Evolutionary conservation across 2,113 vertebrate genomes (phyloP).

Genomic region (Toxotes chatareus): DNA sequence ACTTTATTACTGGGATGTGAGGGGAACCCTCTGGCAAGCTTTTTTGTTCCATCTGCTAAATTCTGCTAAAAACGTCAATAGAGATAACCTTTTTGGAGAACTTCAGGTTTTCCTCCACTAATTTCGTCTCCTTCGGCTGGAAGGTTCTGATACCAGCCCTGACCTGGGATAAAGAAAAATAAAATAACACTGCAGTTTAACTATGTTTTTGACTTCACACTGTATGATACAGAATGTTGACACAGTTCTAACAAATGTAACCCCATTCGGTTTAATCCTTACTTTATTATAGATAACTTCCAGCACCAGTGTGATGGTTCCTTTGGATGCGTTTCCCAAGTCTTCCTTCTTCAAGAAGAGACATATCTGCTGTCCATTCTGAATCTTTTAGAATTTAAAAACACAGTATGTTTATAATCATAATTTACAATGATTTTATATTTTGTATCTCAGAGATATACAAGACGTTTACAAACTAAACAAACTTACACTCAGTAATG

Average conservation of each 20-base stretch:
- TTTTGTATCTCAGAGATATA: background rate
- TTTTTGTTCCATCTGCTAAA: conserved; percentile 41
- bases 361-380: conserved; percentile 88
- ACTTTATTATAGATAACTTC: conserved; percentile 95
- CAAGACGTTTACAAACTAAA: conserved; percentile 63
- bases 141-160: conserved; percentile 92
- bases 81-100: conserved; percentile 92
- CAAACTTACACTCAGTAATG: conserved; percentile 92
- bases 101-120: conserved; percentile 90
- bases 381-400: conserved; percentile 83
- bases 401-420: background rate
- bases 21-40: conserved; percentile 4
- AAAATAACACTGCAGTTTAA: background rate
- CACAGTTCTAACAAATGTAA: conserved; percentile 3
- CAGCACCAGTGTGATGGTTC: conserved; percentile 91
- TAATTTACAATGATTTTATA: background rate
- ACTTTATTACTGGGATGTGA: conserved; percentile 32
- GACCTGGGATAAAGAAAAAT: conserved; percentile 81
- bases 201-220: background rate
- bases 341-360: conserved; percentile 92
- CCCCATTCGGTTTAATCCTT: conserved; percentile 69
- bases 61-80: conserved; percentile 11
- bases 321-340: conserved; percentile 89
- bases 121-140: conserved; percentile 88
- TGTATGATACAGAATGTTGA: background rate